Base-by-base conservation (phyloP, 2,888 invertebrate genomes). In the Melanchra persicariae region DNA sequence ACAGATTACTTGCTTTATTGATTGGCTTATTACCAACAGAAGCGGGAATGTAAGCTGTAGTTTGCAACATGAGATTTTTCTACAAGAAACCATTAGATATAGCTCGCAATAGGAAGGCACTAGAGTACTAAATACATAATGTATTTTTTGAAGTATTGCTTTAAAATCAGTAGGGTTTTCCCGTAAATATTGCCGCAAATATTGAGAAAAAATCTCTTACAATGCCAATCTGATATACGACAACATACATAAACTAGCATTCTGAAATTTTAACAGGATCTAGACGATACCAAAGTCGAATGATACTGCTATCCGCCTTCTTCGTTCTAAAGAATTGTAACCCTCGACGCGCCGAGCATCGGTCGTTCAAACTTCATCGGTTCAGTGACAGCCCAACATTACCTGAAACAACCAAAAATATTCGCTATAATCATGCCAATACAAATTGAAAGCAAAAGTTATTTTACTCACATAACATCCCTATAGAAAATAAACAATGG, bases 321-420 rank as follows among this genome's bases (percentile, higher is more conserved):
- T 17, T 24, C 1, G 1, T 24, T 24, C 5, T 45, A 37, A 15
- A 19, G 64, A 40, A 1, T 17, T 22, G 10, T 45, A 52, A 55
- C 37, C 45, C 9, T 54, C 26, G 15, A 26, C 12, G 5, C 22
- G 17, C 24, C n/a, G 15, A 15, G 8, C 0, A 4, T 5, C 12
- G 19, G 9, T 30, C 12, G 6, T 47, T 70, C 17, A 22, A 34
- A 26, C 34, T 7, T 4, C 10, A 22, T 22, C 7, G 10, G 9
- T 15, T 26, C 43, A 26, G 17, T 49, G 40, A 22, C 51, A 62
- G 26, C 57, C 24, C 12, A 47, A 45, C 12, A 52, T 81, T 78
- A 81, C 78, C 82, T 81, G 82, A 19, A 79, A 66, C 58, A 77
- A 81, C 9, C n/a, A 81, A 62, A 70, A 63, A 64, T 26, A 61